Base-by-base conservation (phyloP, 2,113 vertebrate species). In the Semicossyphus pulcher region DNA sequence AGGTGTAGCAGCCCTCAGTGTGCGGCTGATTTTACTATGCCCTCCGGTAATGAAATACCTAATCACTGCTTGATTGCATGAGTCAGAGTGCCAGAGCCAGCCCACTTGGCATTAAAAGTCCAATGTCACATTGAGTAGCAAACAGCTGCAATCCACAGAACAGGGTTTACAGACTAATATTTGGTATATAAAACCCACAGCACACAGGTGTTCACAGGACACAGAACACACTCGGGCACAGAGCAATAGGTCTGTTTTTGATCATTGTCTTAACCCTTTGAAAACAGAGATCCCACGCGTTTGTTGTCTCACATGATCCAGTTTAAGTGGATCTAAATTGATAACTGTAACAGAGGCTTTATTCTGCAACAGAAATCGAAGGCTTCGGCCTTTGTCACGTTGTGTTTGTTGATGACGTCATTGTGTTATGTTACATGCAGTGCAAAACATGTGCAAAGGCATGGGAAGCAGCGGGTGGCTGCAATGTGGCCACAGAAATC, bases 21-120 rank as follows among this genome's bases (percentile, higher is more conserved):
- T 70, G 58, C 28, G 14, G 57, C 60, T 83, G 60, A 76, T 79
- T 85, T 86, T 70, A 78, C 53, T 42, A 26, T 66, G 59, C 65
- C 79, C 72, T 58, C 65, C 49, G 60, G 72, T 80, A 79, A 72
- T 84, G 77, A 86, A 83, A 75, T 70, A 79, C 76, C 78, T 82
- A 79, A 86, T 86, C 82, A 78, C 71, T 56, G 21, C 81, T 86
- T 89, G 83, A 86, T 87, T 88, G 76, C 60, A 65, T 41, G 0
- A 67, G 61, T 83, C 80, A 66, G 61, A 72, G 66, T 52, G 76
- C 25, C 8, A 28, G 78, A 60, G 66, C 61, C 74, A 8, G 23
- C 4, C 49, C 31, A 21, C 68, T 78, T 83, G 61, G 74, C 68
- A 77, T 72, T 64, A 58, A 67, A 44, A 34, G 71, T 67, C 62